These are phyloP conservation scores for Ochlodes sylvanus DNA, from an alignment of 2,888 invertebrate genomes.

Conservation along the genomic window DNA sequence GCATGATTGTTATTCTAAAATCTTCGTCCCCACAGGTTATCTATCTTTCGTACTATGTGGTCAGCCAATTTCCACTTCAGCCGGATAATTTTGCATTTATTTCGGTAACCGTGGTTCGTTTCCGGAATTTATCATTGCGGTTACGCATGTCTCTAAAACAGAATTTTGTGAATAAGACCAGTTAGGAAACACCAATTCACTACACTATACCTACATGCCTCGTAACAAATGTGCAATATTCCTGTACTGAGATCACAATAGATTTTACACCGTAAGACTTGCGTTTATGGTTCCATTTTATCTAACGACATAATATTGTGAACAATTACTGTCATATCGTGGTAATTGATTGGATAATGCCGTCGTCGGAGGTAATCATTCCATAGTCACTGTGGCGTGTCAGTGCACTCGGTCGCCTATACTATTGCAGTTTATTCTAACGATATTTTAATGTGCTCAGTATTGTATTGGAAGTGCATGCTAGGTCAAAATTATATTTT, in stretches of 20 bases:
- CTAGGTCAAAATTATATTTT: background rate
- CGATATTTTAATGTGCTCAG: constrained; percentile 14
- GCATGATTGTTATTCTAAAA: no score
- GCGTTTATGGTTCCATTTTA: background rate
- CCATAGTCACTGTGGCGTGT: constrained; percentile 21
- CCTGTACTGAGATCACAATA: background rate
- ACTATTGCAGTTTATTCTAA: constrained; percentile 25
- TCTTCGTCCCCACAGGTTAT: no score
- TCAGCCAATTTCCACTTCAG: no score
- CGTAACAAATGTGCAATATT: background rate
- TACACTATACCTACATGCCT: background rate
- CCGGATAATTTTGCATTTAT: no score
- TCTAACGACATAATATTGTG: background rate
- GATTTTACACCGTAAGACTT: background rate
- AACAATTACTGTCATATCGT: constrained; percentile 30
- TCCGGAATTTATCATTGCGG: no score
- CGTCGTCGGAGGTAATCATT: constrained; percentile 28
- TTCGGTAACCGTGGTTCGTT: no score
- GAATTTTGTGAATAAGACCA: no score
- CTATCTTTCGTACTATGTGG: no score
- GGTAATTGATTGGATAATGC: constrained; percentile 37
- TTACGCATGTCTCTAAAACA: no score
- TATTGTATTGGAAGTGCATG: background rate
- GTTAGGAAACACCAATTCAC: no score
- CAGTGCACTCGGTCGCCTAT: constrained; percentile 30